Evolutionary conservation across 2,113 vertebrate genomes (phyloP).

Genomic region (Leucoraja erinaceus): DNA sequence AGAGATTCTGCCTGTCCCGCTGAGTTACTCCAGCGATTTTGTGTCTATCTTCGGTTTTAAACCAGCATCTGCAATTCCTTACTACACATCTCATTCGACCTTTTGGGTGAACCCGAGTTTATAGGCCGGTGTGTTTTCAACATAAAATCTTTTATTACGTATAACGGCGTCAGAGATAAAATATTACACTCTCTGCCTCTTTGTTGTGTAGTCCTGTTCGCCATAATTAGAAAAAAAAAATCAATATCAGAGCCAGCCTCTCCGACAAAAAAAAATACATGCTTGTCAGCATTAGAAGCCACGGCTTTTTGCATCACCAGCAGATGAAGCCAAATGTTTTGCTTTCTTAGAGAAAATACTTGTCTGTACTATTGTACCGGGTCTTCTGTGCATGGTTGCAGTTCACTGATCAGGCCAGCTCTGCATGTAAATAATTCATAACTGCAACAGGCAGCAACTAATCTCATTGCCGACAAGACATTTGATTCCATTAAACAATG

Average conservation of each 20-base stretch:
- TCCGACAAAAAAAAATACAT: constrained; percentile 21
- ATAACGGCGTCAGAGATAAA: background rate
- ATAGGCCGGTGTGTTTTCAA: background rate
- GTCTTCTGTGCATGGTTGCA: background rate
- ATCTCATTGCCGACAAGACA: background rate
- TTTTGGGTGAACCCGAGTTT: background rate
- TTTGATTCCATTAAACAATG: background rate
- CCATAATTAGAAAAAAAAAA: constrained; percentile 27
- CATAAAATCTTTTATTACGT: background rate
- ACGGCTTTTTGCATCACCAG: background rate
- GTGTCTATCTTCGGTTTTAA: too few species aligned
- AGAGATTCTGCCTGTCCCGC: too few species aligned
- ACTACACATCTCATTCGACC: too few species aligned
- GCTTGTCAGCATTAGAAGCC: background rate
- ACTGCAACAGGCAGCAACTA: background rate
- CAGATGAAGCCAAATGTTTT: background rate
- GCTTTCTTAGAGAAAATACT: background rate
- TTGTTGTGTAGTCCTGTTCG: background rate
- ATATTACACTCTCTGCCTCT: background rate
- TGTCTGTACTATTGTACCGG: background rate
- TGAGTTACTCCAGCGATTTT: too few species aligned
- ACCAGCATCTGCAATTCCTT: too few species aligned
- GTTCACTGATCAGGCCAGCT: background rate
- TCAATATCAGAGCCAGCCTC: background rate
- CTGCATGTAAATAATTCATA: constrained; percentile 20